Conservation (phyloP, 2,797 vertebrate species). For the Pipistrellus kuhlii region DNA sequence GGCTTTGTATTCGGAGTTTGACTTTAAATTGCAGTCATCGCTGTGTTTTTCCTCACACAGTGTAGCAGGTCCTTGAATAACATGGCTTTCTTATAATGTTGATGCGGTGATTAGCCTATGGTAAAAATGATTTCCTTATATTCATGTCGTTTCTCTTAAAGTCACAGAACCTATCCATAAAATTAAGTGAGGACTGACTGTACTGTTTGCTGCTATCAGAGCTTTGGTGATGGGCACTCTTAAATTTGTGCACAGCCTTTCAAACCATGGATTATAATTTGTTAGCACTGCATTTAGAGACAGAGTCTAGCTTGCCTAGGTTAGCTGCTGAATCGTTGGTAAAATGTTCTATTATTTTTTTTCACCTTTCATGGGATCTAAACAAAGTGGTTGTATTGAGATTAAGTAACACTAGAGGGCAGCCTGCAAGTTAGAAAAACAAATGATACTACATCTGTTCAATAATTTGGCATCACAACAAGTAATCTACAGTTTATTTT, state of each 20-base stretch:
- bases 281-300: background rate
- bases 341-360: background rate
- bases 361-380: background rate
- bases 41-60: background rate
- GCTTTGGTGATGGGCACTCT: background rate
- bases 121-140: background rate
- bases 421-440: constrained; percentile 76
- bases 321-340: background rate
- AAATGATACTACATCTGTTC: background rate
- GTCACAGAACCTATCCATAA: background rate
- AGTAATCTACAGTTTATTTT: background rate
- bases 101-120: background rate
- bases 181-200: background rate
- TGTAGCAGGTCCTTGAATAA: background rate
- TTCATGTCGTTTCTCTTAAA: background rate
- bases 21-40: background rate
- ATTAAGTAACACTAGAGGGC: constrained; percentile 86
- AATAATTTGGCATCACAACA: background rate
- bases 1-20: background rate
- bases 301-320: background rate
- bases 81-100: background rate
- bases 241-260: background rate
- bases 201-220: background rate
- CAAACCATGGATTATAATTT: background rate
- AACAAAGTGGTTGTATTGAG: constrained; percentile 79